Base-by-base conservation (phyloP, 2,113 vertebrate genomes). In the Candoia aspera region DNA sequence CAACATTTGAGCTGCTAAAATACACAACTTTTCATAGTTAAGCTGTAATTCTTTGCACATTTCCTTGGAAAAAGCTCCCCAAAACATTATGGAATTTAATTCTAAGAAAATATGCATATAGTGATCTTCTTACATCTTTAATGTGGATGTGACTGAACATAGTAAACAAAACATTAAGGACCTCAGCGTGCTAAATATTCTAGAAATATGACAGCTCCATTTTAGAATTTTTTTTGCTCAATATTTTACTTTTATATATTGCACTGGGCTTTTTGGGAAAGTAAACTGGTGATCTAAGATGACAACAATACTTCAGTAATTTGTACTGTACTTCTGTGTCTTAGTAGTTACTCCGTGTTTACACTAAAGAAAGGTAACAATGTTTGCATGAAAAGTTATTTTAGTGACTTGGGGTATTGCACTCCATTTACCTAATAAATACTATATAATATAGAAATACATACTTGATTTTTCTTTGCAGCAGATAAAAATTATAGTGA, bases 391-490 rank as follows among this genome's bases (percentile, higher is more conserved):
- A 54, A n/a, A n/a, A n/a, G 4, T n/a, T 62, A 37, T 26, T 60
- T 53, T 4, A 8, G 15, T 62, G 42, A n/a, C 85, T 88, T n/a
- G 53, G 24, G 5, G 2, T 46, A 17, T 17, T 73, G 8, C 87
- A 57, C 54, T 62, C n/a, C 46, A 64, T 93, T 91, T 88, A 88
- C n/a, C 59, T 62, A 87, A 84, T 12, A 85, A 86, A 87, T 54
- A 90, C 60, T 86, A 42, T 26, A 86, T 29, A 55, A 64, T 57
- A 83, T 8, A 86, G 11, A 19, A 94, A 68, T 90, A 96, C 95
- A 93, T 94, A 96, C 96, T 96, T 97, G 96, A 94, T 93, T 94
- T 85, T 94, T 83, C 64, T 93, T 84, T 58, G 46, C 58, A 58
- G 68, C 83, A 93, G 91, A 17, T 90, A 90, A 90, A 93, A 94